Conservation (phyloP, 2,888 invertebrate genomes). For the Campoplex capitator region DNA sequence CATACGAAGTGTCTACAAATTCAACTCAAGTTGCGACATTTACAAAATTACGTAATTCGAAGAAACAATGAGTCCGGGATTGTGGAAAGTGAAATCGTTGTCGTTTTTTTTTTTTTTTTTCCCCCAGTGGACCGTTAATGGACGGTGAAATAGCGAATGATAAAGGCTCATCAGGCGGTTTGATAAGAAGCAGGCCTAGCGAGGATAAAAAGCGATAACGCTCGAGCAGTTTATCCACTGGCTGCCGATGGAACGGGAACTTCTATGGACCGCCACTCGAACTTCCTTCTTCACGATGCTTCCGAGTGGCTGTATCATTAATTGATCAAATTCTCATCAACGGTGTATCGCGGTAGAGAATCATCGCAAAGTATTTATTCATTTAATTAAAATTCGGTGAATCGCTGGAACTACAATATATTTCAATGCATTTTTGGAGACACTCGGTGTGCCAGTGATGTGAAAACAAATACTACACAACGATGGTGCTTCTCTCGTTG, state of each 20-base stretch:
- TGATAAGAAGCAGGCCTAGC: neutral
- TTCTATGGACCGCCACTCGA: too few species aligned
- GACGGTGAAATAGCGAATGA: neutral
- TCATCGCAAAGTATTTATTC: neutral
- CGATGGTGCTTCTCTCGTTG: neutral
- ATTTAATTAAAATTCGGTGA: neutral
- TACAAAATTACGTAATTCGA: neutral
- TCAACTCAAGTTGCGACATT: too few species aligned
- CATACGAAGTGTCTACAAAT: neutral
- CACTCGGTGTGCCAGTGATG: neutral
- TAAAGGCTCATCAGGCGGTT: neutral
- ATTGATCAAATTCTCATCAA: neutral
- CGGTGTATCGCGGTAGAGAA: neutral
- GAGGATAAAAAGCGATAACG: neutral
- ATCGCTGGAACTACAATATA: neutral
- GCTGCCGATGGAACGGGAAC: too few species aligned
- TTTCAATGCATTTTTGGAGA: neutral
- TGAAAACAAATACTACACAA: slow-evolving; percentile 13
- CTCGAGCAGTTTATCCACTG: too few species aligned
- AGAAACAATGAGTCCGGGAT: neutral
- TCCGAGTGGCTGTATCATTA: neutral
- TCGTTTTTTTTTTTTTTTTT: too few species aligned
- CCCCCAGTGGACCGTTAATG: neutral
- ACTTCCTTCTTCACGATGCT: neutral
- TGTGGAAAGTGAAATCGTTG: too few species aligned